Conservation (phyloP, 2,113 vertebrate genomes). For the Phasianus colchicus region DNA sequence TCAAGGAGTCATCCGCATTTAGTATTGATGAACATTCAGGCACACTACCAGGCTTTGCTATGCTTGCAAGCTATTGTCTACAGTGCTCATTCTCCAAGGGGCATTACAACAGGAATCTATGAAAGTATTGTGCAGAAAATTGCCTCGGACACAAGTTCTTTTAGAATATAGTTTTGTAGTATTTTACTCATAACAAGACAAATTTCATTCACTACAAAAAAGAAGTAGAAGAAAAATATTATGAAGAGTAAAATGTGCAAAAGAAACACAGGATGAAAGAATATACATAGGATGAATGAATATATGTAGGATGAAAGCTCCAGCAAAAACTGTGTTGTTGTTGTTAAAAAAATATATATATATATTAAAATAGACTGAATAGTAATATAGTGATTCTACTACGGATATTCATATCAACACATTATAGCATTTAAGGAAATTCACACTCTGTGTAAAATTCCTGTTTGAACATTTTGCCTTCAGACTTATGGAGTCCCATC, state of each 20-base stretch:
- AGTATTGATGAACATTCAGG: background rate
- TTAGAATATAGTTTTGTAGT: background rate
- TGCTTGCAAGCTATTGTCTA: background rate
- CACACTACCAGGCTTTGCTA: background rate
- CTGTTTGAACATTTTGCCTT: background rate
- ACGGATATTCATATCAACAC: rapidly evolving
- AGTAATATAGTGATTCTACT: background rate
- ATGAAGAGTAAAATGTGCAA: background rate
- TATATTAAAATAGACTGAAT: background rate
- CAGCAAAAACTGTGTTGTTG: background rate
- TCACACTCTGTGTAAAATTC: background rate
- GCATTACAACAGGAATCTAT: background rate
- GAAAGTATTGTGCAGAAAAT: background rate
- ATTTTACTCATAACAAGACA: background rate
- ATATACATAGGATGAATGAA: rapidly evolving
- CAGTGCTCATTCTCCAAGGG: background rate
- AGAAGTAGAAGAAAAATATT: background rate
- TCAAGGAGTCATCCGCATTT: background rate
- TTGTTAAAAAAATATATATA: background rate
- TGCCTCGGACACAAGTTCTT: background rate
- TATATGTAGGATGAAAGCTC: background rate
- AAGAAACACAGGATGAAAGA: background rate
- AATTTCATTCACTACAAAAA: background rate
- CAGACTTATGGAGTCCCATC: background rate
- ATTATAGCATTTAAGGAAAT: background rate